Conservation (phyloP, 2,113 vertebrate genomes). For the Arenaria interpres region DNA sequence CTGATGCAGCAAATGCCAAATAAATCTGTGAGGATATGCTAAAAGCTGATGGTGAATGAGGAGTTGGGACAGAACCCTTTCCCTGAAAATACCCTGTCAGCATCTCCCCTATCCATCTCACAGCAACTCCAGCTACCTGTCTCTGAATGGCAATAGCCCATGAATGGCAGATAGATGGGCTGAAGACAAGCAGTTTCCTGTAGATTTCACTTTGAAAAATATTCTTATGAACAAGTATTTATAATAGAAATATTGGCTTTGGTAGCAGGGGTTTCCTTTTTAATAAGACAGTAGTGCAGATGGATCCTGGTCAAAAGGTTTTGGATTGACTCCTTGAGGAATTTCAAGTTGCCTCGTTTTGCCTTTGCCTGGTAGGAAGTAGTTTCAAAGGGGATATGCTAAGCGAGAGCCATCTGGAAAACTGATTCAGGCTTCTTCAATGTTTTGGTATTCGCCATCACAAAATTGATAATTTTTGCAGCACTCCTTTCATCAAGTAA, state of each 20-base stretch:
- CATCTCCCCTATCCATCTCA: neutral
- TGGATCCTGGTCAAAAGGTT: conserved; percentile 42
- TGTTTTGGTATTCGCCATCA: conserved; percentile 12
- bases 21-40: neutral
- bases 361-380: conserved; percentile 34
- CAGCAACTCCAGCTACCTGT: neutral
- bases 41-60: neutral
- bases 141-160: neutral
- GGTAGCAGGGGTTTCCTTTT: neutral
- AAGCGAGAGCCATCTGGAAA: conserved; percentile 46
- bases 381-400: conserved; percentile 20
- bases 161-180: neutral
- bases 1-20: neutral
- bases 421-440: neutral
- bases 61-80: neutral
- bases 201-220: neutral
- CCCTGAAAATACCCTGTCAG: neutral
- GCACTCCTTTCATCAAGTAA: neutral
- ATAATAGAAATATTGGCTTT: conserved; percentile 2
- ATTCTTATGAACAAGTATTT: neutral
- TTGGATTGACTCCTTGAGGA: conserved; percentile 24
- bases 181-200: neutral
- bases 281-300: neutral
- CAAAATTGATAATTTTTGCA: neutral
- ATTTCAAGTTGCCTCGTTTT: conserved; percentile 39